A percentile compares a stretch with the other conserved stretches of the same genome.
phyloP scores from a whole-genome alignment of 2,797 vertebrate species.

The Cichlasoma orientale region DNA sequence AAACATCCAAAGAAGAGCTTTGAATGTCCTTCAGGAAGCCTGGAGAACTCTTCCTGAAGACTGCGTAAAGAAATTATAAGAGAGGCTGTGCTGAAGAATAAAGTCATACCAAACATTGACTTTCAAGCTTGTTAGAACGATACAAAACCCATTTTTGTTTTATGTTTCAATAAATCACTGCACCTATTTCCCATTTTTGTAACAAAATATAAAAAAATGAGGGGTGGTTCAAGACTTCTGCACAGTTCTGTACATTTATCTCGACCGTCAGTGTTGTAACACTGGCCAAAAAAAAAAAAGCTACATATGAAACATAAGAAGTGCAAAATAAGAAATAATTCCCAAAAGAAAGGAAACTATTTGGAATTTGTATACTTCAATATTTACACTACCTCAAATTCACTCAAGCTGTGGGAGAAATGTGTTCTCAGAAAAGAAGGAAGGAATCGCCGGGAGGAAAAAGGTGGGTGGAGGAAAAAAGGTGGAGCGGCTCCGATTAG shows the following conservation, averaged over 20 bases:
- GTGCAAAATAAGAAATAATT: slow-evolving; percentile 21
- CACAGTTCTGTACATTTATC: neutral
- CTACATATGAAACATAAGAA: neutral
- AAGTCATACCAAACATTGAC: neutral
- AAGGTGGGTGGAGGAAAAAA: slow-evolving; percentile 42
- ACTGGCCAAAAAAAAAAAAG: slow-evolving; percentile 11
- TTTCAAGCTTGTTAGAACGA: neutral
- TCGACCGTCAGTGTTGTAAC: neutral
- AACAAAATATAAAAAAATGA: neutral
- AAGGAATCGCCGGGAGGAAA: slow-evolving; percentile 43
- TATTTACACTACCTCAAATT: slow-evolving; percentile 70
- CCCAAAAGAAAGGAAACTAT: slow-evolving; percentile 16
- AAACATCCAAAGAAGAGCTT: too few species aligned
- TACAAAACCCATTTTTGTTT: neutral
- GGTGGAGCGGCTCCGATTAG: slow-evolving; percentile 75
- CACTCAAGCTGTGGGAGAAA: slow-evolving; percentile 71
- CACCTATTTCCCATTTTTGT: neutral
- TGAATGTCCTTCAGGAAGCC: neutral
- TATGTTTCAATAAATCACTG: neutral
- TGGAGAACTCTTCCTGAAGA: neutral
- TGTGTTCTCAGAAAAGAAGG: slow-evolving; percentile 58
- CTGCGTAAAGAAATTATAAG: neutral
- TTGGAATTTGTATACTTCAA: slow-evolving; percentile 59
- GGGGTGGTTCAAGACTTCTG: neutral
- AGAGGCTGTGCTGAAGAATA: neutral